A percentile compares a stretch with the other conserved stretches of the same genome.
Conservation (phyloP, 2,888 invertebrate species). For the Dioctria rufipes region DNA sequence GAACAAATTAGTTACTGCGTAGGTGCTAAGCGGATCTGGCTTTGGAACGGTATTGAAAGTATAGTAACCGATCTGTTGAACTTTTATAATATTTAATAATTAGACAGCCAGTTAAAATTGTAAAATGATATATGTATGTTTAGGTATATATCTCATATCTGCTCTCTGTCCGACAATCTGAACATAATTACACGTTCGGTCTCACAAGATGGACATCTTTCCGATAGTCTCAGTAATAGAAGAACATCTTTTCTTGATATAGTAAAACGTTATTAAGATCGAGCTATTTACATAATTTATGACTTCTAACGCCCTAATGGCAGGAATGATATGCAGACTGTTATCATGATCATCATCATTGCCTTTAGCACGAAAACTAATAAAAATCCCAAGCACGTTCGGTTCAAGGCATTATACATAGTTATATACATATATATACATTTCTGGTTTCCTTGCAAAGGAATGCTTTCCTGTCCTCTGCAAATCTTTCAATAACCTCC, state of each 20-base stretch:
- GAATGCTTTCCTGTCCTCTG: constrained; percentile 49
- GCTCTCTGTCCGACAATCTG: too few relatives aligned
- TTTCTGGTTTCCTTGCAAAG: constrained; percentile 24
- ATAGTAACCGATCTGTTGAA: background rate
- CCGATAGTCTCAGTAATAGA: background rate
- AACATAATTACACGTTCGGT: too few relatives aligned
- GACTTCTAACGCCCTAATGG: background rate
- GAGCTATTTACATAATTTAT: constrained; percentile 26
- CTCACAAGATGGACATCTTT: too few relatives aligned
- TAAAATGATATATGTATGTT: too few relatives aligned
- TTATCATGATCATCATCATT: constrained; percentile 12
- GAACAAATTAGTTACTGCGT: constrained; percentile 42
- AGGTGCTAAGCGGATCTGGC: constrained; percentile 45
- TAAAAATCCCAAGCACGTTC: constrained; percentile 31
- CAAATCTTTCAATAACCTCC: constrained; percentile 23
- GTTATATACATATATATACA: background rate
- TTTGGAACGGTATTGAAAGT: constrained; percentile 7
- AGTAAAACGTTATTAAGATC: background rate
- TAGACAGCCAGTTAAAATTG: background rate
- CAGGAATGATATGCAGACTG: background rate
- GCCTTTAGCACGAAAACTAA: constrained; percentile 31
- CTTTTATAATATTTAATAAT: background rate
- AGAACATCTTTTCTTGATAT: background rate
- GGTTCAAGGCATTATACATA: constrained; percentile 26
- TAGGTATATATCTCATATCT: too few relatives aligned